phyloP scores from a whole-genome alignment of 2,888 invertebrate species.

The Carterocephalus palaemon region DNA sequence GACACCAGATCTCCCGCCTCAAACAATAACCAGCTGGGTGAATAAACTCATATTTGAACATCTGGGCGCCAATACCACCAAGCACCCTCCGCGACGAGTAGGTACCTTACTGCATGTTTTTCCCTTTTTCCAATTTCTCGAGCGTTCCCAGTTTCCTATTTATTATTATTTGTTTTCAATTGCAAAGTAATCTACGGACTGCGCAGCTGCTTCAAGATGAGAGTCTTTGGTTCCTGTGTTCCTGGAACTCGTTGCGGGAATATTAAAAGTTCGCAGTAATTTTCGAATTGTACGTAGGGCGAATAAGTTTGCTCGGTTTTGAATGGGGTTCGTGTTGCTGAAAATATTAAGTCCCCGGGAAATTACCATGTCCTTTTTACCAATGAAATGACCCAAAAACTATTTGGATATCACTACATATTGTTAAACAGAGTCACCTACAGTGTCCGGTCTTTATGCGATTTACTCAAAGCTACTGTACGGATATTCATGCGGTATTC shows the following conservation, averaged over 20 bases:
- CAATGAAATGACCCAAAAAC: too few relatives aligned
- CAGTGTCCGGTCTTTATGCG: too few relatives aligned
- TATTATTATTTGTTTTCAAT: constrained; percentile 78
- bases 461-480: too few relatives aligned
- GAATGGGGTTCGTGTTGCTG: neutral
- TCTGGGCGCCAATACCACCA: constrained; percentile 61
- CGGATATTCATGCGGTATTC: too few relatives aligned
- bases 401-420: too few relatives aligned
- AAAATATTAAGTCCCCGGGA: neutral
- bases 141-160: constrained; percentile 62
- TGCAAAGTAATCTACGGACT: constrained; percentile 72
- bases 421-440: too few relatives aligned
- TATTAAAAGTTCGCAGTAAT: constrained; percentile 31
- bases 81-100: constrained; percentile 38
- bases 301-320: neutral
- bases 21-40: constrained; percentile 13
- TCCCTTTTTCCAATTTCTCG: constrained; percentile 68
- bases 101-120: constrained; percentile 44
- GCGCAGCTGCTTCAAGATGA: constrained; percentile 64
- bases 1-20: neutral
- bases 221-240: constrained; percentile 32
- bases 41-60: constrained; percentile 60
- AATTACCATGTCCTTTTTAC: too few relatives aligned
- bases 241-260: constrained; percentile 26
- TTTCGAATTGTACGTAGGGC: constrained; percentile 13